A percentile compares a stretch with the other conserved stretches of the same genome.
Evolutionary conservation across 2,888 invertebrate genomes (phyloP).

Genomic region (Luffia ferchaultella): DNA sequence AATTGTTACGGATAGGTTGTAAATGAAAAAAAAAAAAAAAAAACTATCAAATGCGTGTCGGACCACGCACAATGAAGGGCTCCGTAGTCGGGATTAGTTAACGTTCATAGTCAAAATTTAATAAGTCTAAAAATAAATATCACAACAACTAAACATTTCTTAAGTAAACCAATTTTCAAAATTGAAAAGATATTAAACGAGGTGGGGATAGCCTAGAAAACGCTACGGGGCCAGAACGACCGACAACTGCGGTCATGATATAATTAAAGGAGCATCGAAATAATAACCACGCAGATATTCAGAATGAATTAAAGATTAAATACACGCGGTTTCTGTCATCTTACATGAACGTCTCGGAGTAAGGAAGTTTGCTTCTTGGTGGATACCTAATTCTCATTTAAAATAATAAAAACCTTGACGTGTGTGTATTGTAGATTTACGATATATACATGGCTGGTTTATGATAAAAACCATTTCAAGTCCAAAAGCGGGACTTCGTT

Average conservation of each 20-base stretch:
- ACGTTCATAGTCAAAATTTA: too few species aligned
- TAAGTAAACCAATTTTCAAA: too few species aligned
- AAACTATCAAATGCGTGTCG: too few species aligned
- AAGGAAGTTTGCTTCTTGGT: not conserved
- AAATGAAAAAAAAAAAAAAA: too few species aligned
- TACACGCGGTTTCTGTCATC: not conserved
- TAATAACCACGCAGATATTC: not conserved
- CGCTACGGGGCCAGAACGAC: not conserved
- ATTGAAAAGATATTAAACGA: not conserved
- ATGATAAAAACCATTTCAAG: conserved; percentile 3
- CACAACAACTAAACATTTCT: too few species aligned
- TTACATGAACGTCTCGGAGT: not conserved
- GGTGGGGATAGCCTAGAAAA: not conserved
- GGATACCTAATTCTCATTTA: not conserved
- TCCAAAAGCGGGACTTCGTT: conserved; percentile 1
- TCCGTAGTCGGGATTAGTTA: too few species aligned
- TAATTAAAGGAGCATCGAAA: not conserved
- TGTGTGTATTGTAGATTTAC: not conserved
- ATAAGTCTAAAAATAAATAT: too few species aligned
- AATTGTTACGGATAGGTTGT: too few species aligned
- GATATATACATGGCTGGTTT: too few species aligned
- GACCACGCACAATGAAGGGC: too few species aligned
- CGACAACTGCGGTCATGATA: not conserved
- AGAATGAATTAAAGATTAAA: not conserved
- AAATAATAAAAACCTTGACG: not conserved